phyloP scores from a whole-genome alignment of 2,888 invertebrate genomes.

The Orthosia gothica region DNA sequence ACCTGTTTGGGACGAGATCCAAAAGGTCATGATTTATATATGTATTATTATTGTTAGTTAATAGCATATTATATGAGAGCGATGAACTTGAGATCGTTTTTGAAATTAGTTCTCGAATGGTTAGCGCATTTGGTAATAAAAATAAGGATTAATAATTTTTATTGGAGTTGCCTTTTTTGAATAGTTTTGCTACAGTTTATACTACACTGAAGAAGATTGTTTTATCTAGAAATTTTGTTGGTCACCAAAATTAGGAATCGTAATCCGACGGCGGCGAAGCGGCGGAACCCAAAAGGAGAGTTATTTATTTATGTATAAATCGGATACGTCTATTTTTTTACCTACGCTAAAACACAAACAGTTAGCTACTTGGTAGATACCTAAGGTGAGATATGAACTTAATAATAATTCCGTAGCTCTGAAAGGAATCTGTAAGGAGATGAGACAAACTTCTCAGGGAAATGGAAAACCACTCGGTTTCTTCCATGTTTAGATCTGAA shows the following conservation, averaged over 20 bases:
- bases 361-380: too few species aligned
- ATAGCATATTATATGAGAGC: slow-evolving; percentile 35
- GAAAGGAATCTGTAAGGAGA: neutral
- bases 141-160: slow-evolving; percentile 2
- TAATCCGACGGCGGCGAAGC: too few species aligned
- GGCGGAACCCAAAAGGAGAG: too few species aligned
- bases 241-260: too few species aligned
- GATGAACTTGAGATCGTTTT: slow-evolving; percentile 48
- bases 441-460: neutral
- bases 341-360: too few species aligned
- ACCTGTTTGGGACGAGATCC: slow-evolving; percentile 33
- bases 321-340: too few species aligned
- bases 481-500: neutral
- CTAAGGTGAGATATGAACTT: too few species aligned
- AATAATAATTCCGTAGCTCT: neutral
- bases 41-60: slow-evolving; percentile 34
- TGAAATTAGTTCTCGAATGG: slow-evolving; percentile 36
- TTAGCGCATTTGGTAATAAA: neutral
- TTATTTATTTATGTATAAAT: too few species aligned
- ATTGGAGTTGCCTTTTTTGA: neutral
- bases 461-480: neutral
- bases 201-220: too few species aligned
- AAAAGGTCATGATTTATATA: slow-evolving; percentile 35
- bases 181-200: too few species aligned
- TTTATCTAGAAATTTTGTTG: too few species aligned